phyloP scores from a whole-genome alignment of 2,113 vertebrate species.

The Gulo gulo region DNA sequence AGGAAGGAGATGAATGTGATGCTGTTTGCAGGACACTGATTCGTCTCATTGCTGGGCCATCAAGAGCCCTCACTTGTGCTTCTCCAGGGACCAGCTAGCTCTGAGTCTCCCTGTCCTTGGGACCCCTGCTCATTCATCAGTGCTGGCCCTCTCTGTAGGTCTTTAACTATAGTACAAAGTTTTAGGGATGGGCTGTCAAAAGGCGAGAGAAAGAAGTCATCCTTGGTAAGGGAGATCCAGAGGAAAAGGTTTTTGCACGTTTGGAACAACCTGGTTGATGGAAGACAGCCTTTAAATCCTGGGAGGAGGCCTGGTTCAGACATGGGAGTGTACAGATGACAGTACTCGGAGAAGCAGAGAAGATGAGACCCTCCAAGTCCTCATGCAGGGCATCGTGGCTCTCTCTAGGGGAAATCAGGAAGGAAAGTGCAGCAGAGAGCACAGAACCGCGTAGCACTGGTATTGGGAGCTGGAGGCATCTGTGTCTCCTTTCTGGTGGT shows the following conservation, averaged over 20 bases:
- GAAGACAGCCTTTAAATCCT: not conserved
- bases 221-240: not conserved
- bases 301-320: not conserved
- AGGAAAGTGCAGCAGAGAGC: not conserved
- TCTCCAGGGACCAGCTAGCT: not conserved
- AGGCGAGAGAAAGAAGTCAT: not conserved
- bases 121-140: not conserved
- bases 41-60: fast-evolving
- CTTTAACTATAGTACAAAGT: not conserved
- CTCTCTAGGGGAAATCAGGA: not conserved
- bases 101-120: not conserved
- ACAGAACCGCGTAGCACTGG: not conserved
- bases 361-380: fast-evolving
- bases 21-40: not conserved
- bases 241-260: not conserved
- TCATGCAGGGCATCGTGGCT: fast-evolving
- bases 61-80: fast-evolving
- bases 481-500: not conserved
- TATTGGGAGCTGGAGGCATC: not conserved
- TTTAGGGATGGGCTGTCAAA: not conserved
- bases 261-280: not conserved
- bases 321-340: not conserved
- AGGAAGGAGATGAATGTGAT: not conserved
- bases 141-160: no score
- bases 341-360: not conserved